Percentiles rank a stretch among this genome's conserved stretches.
Evolutionary conservation across 2,888 invertebrate genomes (phyloP).

Genomic region (Sympetrum striolatum): DNA sequence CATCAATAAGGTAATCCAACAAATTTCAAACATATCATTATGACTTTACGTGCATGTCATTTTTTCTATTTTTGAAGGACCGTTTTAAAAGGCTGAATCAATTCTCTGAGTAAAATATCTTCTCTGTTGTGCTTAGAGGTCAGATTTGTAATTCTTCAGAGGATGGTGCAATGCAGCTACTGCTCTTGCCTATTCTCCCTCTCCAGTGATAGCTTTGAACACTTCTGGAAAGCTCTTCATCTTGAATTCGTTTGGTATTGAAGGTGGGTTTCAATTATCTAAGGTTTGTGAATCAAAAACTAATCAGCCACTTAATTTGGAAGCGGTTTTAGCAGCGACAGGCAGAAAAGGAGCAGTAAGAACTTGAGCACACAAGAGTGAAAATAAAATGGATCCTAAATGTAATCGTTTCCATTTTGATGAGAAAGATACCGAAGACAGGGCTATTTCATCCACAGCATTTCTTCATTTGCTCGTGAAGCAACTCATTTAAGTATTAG

Average conservation of each 20-base stretch:
- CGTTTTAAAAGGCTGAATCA: not conserved
- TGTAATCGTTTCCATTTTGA: not conserved
- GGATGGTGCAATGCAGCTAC: not conserved
- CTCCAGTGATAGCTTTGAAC: not conserved
- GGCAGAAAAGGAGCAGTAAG: not conserved
- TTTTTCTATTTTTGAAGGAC: conserved; percentile 32
- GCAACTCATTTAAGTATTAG: not conserved
- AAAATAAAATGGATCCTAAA: not conserved
- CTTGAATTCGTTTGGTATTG: not conserved
- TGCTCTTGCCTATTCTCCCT: conserved; percentile 27
- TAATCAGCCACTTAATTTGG: not conserved
- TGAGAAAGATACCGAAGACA: not conserved
- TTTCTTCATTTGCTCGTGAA: not conserved
- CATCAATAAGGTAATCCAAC: conserved; percentile 21
- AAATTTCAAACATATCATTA: conserved; percentile 30
- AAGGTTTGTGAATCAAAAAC: not conserved
- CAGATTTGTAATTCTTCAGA: conserved; percentile 24
- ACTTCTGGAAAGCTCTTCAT: not conserved
- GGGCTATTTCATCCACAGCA: not conserved
- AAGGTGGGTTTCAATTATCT: conserved; percentile 4
- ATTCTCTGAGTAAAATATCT: not conserved
- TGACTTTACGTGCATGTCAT: conserved; percentile 37
- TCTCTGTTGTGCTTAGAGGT: not conserved
- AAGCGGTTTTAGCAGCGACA: not conserved
- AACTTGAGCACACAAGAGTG: too few species aligned